Evolutionary conservation across 2,888 invertebrate genomes (phyloP).

Genomic region (Cerastis leucographa): DNA sequence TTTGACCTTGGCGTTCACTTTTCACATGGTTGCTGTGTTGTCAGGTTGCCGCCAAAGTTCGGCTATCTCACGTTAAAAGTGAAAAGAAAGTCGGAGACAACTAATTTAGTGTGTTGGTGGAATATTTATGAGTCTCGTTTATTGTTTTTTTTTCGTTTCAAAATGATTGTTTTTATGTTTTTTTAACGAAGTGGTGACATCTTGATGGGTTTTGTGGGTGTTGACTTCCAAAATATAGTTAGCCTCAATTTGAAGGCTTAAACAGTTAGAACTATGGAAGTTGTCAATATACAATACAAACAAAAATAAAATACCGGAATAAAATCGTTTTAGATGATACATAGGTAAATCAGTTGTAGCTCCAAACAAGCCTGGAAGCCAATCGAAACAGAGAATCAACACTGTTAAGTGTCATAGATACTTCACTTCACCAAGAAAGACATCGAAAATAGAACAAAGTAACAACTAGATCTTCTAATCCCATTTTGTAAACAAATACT

Average conservation of each 20-base stretch:
- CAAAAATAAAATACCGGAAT: no score
- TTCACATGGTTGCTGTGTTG: conserved; percentile 48
- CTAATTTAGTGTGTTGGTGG: conserved; percentile 25
- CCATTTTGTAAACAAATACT: conserved; percentile 29
- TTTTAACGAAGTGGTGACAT: background rate
- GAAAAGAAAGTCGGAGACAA: conserved; percentile 62
- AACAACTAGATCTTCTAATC: background rate
- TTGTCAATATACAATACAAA: no score
- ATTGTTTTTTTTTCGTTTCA: background rate
- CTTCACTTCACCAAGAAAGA: background rate
- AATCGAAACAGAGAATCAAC: background rate
- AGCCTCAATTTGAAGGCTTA: background rate
- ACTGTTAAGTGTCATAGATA: background rate
- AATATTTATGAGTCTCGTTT: conserved; percentile 45
- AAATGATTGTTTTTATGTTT: background rate
- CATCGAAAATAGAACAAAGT: background rate
- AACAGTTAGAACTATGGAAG: background rate
- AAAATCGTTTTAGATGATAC: background rate
- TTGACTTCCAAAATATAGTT: background rate
- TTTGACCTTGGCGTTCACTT: conserved; percentile 62
- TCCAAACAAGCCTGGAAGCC: no score
- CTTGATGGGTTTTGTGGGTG: background rate
- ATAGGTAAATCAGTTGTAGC: background rate
- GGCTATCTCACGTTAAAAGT: conserved; percentile 52
- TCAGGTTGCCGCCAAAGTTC: conserved; percentile 24